Evolutionary conservation across 2,797 vertebrate genomes (phyloP).

Genomic region (Gymnoscopelus braueri): DNA sequence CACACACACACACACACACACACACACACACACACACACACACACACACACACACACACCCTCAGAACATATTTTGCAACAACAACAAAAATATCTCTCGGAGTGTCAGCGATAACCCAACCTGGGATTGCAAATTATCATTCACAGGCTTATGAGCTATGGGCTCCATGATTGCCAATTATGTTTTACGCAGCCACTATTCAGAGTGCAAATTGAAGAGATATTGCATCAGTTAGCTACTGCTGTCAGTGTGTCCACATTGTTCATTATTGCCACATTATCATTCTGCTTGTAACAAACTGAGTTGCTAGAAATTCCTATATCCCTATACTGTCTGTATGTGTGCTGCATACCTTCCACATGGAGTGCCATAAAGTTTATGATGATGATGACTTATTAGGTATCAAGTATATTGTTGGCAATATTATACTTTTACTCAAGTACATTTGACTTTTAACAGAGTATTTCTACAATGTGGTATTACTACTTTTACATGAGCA

Average conservation of each 20-base stretch:
- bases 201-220: slow-evolving; percentile 46
- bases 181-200: slow-evolving; percentile 60
- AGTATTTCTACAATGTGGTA: no score
- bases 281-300: slow-evolving; percentile 53
- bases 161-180: slow-evolving; percentile 72
- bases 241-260: slow-evolving; percentile 51
- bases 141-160: slow-evolving; percentile 46
- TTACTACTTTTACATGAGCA: no score
- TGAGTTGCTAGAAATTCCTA: background rate
- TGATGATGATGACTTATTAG: no score
- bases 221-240: slow-evolving; percentile 49
- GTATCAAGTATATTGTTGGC: no score
- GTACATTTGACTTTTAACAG: no score
- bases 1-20: slow-evolving; percentile 9
- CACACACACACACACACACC: slow-evolving; percentile 7
- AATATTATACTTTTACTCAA: no score
- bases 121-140: slow-evolving; percentile 69
- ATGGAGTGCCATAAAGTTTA: no score
- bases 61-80: no score
- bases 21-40: background rate
- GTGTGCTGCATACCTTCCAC: no score
- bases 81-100: slow-evolving; percentile 16
- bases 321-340: no score
- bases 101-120: slow-evolving; percentile 14
- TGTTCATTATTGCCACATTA: slow-evolving; percentile 65